A percentile compares a stretch with the other conserved stretches of the same genome.
phyloP scores from a whole-genome alignment of 2,797 vertebrate species.

The Pogoniulus pusillus region DNA sequence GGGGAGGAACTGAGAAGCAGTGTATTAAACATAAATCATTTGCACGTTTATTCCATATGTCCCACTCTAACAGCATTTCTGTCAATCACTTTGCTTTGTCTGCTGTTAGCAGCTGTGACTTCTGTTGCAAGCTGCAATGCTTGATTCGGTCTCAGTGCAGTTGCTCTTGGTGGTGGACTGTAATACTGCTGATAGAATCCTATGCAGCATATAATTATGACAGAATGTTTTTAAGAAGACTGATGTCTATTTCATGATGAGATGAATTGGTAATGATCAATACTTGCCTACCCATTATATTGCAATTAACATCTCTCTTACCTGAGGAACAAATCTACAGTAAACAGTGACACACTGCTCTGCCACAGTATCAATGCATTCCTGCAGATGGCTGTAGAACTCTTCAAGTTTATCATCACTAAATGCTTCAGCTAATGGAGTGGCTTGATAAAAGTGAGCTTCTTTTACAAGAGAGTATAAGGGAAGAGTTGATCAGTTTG shows the following conservation, averaged over 20 bases:
- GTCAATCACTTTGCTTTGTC: background rate
- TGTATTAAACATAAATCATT: background rate
- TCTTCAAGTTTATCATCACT: constrained; percentile 40
- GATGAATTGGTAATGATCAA: background rate
- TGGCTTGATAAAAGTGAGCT: background rate
- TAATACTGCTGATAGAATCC: background rate
- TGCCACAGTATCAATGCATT: constrained; percentile 66
- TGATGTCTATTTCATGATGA: background rate
- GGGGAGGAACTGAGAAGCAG: background rate
- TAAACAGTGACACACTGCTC: background rate
- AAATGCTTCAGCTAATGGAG: constrained; percentile 1
- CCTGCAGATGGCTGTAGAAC: constrained; percentile 65
- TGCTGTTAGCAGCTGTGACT: background rate
- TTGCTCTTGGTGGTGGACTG: background rate
- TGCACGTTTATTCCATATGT: background rate
- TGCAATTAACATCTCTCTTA: background rate
- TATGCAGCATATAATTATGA: background rate
- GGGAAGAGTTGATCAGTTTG: background rate
- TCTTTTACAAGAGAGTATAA: constrained; percentile 7
- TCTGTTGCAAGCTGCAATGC: background rate
- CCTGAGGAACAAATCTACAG: background rate
- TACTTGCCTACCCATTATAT: background rate
- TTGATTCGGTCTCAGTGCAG: background rate
- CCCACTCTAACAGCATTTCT: background rate
- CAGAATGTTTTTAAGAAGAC: background rate